Evolutionary conservation across 2,888 invertebrate genomes (phyloP), one percentile per base, ranked within the genome.

Genomic region (Papilio protenor): DNA sequence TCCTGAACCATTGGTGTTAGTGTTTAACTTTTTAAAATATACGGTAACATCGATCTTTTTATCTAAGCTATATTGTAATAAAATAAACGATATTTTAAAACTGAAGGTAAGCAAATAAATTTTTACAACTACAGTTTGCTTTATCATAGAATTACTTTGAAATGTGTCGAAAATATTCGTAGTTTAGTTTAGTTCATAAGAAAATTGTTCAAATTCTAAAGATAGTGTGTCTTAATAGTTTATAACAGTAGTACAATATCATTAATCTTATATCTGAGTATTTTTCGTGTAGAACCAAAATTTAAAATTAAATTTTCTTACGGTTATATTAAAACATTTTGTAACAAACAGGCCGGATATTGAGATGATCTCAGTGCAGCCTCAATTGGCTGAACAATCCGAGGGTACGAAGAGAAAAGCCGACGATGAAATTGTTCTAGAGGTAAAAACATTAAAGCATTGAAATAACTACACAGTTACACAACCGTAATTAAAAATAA

Each of bases 1-100:
- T 86, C 90, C 90, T 80, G 85, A 82, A 81, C 82, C 84, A 71
- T 87, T 88, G 79, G 87, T 86, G 93, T 93, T 90, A 90, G 93
- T 93, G 77, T 71, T 57, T 61, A 61, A 23, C 23, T 33, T 77
- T 21, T n/a, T 45, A 6, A n/a, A 40, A 11, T 45, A 33, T 45
- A 10, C 47, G 69, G 23, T 33, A 45, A 16, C 40, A 16, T n/a
- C 45, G 33, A 59, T 21, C 33, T 55, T 73, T 72, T 45, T 70
- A n/a, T 61, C 3, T 12, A 49, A 40, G 40, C 8, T 40, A 40
- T 40, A 40, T 40, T 8, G 49, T 49, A 14, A 47, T 47, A 14
- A 49, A 49, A 14, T 27, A 27, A 27, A 27, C 27, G 12, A 49
- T 49, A 49, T 49, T 49, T 49, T 49, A 49, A 49, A 49, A 16